These are phyloP conservation scores for Lycaena phlaeas DNA, from an alignment of 2,888 invertebrate species.

Conservation along the genomic window DNA sequence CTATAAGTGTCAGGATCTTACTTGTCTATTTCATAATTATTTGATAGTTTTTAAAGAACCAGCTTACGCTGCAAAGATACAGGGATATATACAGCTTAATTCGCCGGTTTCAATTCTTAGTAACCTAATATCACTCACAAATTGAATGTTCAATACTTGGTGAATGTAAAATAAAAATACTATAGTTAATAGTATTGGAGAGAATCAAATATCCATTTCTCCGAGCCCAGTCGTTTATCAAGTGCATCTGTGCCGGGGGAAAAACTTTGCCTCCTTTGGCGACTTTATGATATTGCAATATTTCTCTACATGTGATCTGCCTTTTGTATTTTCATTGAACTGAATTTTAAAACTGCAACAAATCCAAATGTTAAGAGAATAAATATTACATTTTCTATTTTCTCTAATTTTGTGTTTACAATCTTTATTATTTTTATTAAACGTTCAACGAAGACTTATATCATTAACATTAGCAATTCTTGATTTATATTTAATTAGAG, in stretches of 20 bases:
- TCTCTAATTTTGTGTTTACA: too few species aligned
- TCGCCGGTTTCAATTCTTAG: too few species aligned
- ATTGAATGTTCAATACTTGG: not conserved
- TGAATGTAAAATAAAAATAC: not conserved
- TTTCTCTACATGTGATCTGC: constrained; percentile 18
- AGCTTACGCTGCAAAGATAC: too few species aligned
- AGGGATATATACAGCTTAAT: too few species aligned
- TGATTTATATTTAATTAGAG: too few species aligned
- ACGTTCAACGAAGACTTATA: too few species aligned
- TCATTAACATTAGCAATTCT: too few species aligned
- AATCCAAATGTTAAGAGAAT: not conserved
- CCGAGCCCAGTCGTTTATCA: constrained; percentile 38
- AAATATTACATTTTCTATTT: not conserved
- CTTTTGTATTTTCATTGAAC: constrained; percentile 8
- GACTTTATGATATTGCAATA: constrained; percentile 57
- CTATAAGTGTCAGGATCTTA: too few species aligned
- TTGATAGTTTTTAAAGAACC: too few species aligned
- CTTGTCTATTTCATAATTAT: too few species aligned
- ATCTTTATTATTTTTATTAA: too few species aligned
- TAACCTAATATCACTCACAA: too few species aligned
- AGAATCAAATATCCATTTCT: constrained; percentile 18
- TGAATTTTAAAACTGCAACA: not conserved
- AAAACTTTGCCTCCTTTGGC: constrained; percentile 36
- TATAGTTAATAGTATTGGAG: constrained; percentile 16
- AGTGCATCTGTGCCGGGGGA: constrained; percentile 43